Base-by-base conservation (phyloP, 2,797 vertebrate genomes). In the Acanthornis magna region DNA sequence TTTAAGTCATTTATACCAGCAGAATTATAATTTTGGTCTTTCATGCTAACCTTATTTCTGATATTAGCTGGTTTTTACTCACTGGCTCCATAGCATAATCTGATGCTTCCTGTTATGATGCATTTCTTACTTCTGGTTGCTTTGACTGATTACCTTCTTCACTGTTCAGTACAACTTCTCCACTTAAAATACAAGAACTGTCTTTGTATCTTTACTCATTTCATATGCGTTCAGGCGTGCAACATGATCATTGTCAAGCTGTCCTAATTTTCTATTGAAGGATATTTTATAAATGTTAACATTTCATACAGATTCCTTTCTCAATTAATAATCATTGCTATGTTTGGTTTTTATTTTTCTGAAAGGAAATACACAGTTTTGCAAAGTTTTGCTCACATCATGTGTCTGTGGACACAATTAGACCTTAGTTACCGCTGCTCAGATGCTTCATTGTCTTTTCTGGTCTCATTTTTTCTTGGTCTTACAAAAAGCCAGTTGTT, bases 351-450 rank as follows among this genome's bases (percentile, higher is more conserved):
- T 93, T 89, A 73, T 74, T 91, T 36, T 90, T 95, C 86, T 93
- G 88, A 84, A 95, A 94, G 71, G 29, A 95, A 95, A 81, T 75
- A 81, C 51, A 75, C 66, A 67, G 5, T 65, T 96, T 96, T 94
- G 50, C 80, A 23, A 34, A 30, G 45, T 85, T 95, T 90, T 95
- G 70, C 50, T 93, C 67, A 47, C 7, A 30, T 94, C 43, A 36
- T 82, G 66, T 90, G 20, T 60, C 71, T 93, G 61, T 58, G 43
- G 30, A 63, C 84, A 48, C 53, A 53, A 63, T 84, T 82, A 84
- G 27, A 89, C 40, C 60, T 71, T 42, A 84, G 68, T 90, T 78
- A 43, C 22, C 85, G 57, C 34, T 74, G 23, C 65, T 71, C 23
- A 82, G 71, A 67, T 92, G 53, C 2, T 85, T 12, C 43, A 67